Percentiles rank a stretch among this genome's conserved stretches.
phyloP scores from a whole-genome alignment of 1,140 invertebrate genomes.

The Thalassaphorura encarpata region DNA sequence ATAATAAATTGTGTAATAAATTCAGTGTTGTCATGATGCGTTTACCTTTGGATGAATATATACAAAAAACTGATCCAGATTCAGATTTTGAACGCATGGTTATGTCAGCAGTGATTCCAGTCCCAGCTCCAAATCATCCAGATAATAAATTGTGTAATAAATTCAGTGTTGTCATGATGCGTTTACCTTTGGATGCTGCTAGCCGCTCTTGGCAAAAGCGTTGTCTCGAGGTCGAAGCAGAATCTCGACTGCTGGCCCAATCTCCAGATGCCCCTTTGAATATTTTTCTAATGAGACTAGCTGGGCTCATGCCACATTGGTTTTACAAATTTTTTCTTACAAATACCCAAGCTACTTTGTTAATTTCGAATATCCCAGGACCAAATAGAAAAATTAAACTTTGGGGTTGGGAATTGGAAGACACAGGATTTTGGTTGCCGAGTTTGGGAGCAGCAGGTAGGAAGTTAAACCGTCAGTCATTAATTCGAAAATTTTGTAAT shows the following conservation, averaged over 20 bases:
- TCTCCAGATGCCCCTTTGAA: constrained; percentile 27
- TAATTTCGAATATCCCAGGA: constrained; percentile 27
- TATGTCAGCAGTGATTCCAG: constrained; percentile 20
- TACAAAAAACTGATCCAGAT: too few relatives aligned
- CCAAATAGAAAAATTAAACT: constrained; percentile 13
- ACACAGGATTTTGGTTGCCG: constrained; percentile 30
- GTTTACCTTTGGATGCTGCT: constrained; percentile 8
- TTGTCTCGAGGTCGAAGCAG: constrained; percentile 12
- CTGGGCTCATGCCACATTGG: constrained; percentile 8
- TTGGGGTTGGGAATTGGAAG: constrained; percentile 16
- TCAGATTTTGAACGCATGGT: too few relatives aligned
- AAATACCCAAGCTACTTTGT: constrained; percentile 24
- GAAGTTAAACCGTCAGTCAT: background rate
- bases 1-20: constrained; percentile 26
- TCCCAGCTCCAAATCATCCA: constrained; percentile 28
- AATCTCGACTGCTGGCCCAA: constrained; percentile 3
- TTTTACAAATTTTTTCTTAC: constrained; percentile 18
- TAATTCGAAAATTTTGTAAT: too few relatives aligned
- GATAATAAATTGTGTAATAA: constrained; percentile 27
- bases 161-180: constrained; percentile 22
- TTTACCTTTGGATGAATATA: constrained; percentile 8
- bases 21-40: constrained; percentile 22
- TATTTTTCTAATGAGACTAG: constrained; percentile 18
- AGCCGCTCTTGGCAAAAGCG: constrained; percentile 2
- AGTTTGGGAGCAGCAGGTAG: constrained; percentile 24